Base-by-base conservation (phyloP, 2,888 invertebrate genomes). In the Uloborus plumipes region DNA sequence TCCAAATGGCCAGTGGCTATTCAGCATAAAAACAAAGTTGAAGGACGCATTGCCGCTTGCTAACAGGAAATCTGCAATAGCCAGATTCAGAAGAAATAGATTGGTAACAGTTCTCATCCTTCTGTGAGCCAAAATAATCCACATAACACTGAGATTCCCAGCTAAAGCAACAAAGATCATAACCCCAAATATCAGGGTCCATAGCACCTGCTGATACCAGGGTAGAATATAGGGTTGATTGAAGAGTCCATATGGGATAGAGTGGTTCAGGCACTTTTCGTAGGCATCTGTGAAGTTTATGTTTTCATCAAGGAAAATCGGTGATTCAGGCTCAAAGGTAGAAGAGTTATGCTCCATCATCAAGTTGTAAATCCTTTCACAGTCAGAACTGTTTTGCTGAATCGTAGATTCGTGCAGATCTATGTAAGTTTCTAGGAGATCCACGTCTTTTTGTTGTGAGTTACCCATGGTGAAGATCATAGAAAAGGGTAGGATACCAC, bases 101-200 rank as follows among this genome's bases (percentile, higher is more conserved):
- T 86, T 86, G 49, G 86, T 86, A 0, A 86, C 85, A 0, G 85
- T 86, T 20, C 86, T 71, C 86, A 86, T 86, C 16, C 85, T 39
- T 7, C 85, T 64, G 50, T 86, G 85, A 16, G 85, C 85, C 31
- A 91, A 84, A 3, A 97, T 95, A 87, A 97, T 97, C 97, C 97
- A 97, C 86, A 97, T 94, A 69, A 97, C 97, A 84, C 96, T 94
- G 59, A 93, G 92, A 88, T 97, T 97, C 26, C 97, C 97, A 0
- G 94, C 93, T 62, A 94, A 93, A 0, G 95, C 94, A 3, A 94
- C 92, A 13, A 93, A 90, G 59, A 96, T 91, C 93, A 96, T 95
- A 31, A 92, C 90, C 0, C 93, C 91, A 87, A 95, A 96, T n/a
- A 94, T 90, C 15, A 93, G 90, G 62, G 93, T 93, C 94, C 95